Base-by-base conservation (phyloP, 2,797 vertebrate species). In the Pteropus rufus region DNA sequence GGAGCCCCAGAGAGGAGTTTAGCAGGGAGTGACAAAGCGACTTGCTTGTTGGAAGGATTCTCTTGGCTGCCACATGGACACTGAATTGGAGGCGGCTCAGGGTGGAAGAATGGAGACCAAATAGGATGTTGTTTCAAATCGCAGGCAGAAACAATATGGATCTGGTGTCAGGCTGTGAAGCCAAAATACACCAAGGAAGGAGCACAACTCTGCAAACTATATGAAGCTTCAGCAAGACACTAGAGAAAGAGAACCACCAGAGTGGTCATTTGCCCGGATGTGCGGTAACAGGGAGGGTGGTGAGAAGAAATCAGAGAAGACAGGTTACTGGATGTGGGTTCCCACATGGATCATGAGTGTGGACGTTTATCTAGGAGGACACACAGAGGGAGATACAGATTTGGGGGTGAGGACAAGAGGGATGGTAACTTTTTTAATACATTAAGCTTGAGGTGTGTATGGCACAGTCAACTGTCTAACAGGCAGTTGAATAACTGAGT, bases 271-370 rank as follows among this genome's bases (percentile, higher is more conserved):
- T 18, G 62, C 29, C 77, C 21, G 44, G 31, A 14, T 46, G 67
- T 34, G 39, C 7, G 0, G 14, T 9, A 39, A 34, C 12, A 31
- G 5, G 10, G 39, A 31, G 8, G 24, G 4, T 3, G 1, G 7
- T 1, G 11, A 52, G 54, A 10, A 52, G 12, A 2, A 7, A 24
- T 7, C 29, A 18, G 31, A 52, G 64, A n/a, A 44, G 70, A 5
- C 70, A 14, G 69, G 49, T 15, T 52, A 56, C 86, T 46, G 24
- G 19, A 1, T 49, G 9, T 21, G 67, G 60, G 19, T 18, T 41
- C 36, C 69, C 21, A 46, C 15, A 39, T 0, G 4, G 75, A 29
- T 39, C 9, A 0, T 5, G 31, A 62, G 34, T 1, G 6, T 18
- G 29, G 87, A 34, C 29, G 2, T 29, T 58, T 39, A 29, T 49